Evolutionary conservation across 2,113 vertebrate species (phyloP), one percentile per base, ranked within the genome.

Genomic region (Blennius ocellaris): DNA sequence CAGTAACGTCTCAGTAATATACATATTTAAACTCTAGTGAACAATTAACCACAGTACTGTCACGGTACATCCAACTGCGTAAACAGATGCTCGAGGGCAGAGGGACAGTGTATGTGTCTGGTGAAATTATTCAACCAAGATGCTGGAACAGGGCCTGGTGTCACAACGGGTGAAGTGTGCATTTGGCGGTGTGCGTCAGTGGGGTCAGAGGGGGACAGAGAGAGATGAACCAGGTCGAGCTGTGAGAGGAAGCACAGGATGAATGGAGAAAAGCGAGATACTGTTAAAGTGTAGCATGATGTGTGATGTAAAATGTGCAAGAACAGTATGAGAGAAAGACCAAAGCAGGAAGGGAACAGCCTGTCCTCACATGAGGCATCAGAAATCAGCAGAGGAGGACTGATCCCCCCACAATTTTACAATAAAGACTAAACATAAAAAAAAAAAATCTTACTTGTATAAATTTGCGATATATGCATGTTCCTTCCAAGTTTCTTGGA

Each of bases 281-380:
- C 15, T 57, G 52, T 14, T 6, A 44, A 54, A 64, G 36, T 63
- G 65, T 17, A 48, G 52, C 3, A 50, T 55, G 41, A 67, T 64
- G 6, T 65, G 7, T 43, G 36, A 44, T 17, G 39, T 61, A 55
- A 63, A 54, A 58, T 70, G 49, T 57, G 17, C 9, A 30, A 30
- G 21, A 30, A 30, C 21, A 4, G 21, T 30, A 30, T 30, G 4
- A 30, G n/a, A 14, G 55, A 38, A 58, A 51, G 37, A 67, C n/a
- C 4, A 5, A 30, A 39, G 43, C 41, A 54, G 5, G 6, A 73
- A 63, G 44, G 14, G 60, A 66, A 84, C 78, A 62, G 16, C 4
- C 10, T 16, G 68, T 80, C 70, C 53, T 68, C 55, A 62, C 38
- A 58, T 50, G 67, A 73, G 73, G 69, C 76, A 78, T 48, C 71